Percentiles rank a stretch among this genome's conserved stretches.
Evolutionary conservation across 2,888 invertebrate genomes (phyloP).

Genomic region (Caenorhabditis doughertyi): DNA sequence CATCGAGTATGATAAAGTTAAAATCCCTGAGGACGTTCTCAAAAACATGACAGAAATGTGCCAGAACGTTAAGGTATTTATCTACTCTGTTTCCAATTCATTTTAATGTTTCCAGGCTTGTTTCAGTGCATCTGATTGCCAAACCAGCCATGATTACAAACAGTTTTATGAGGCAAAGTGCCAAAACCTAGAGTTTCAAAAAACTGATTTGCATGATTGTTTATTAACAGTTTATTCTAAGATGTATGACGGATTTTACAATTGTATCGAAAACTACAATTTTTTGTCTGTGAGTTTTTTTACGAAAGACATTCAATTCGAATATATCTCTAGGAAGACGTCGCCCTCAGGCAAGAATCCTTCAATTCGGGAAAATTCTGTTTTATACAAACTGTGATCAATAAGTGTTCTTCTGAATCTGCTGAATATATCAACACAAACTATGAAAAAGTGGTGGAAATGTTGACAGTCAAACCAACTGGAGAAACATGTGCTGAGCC

Average conservation of each 20-base stretch:
- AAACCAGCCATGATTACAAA: neutral
- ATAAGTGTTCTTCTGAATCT: neutral
- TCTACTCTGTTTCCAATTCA: too few species aligned
- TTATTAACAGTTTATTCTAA: neutral
- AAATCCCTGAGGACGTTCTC: conserved; percentile 4
- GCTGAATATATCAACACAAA: neutral
- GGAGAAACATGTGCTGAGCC: conserved; percentile 10
- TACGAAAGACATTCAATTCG: neutral
- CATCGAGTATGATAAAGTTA: neutral
- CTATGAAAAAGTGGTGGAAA: conserved; percentile 1
- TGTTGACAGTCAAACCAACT: conserved; percentile 8
- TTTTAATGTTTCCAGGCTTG: neutral
- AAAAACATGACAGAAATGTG: conserved; percentile 10
- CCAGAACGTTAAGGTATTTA: neutral
- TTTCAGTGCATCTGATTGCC: conserved; percentile 4
- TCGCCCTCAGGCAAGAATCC: neutral
- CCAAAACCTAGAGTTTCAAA: conserved; percentile 7
- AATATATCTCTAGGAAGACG: neutral
- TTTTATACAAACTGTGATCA: neutral
- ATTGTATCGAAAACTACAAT: conserved; percentile 2
- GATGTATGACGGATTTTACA: neutral
- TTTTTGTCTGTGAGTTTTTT: conserved; percentile 2
- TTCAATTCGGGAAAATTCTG: conserved; percentile 6
- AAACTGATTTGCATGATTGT: neutral
- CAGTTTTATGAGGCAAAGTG: conserved; percentile 8